Conservation (phyloP, 2,797 vertebrate genomes). For the Buceros bicornis region DNA sequence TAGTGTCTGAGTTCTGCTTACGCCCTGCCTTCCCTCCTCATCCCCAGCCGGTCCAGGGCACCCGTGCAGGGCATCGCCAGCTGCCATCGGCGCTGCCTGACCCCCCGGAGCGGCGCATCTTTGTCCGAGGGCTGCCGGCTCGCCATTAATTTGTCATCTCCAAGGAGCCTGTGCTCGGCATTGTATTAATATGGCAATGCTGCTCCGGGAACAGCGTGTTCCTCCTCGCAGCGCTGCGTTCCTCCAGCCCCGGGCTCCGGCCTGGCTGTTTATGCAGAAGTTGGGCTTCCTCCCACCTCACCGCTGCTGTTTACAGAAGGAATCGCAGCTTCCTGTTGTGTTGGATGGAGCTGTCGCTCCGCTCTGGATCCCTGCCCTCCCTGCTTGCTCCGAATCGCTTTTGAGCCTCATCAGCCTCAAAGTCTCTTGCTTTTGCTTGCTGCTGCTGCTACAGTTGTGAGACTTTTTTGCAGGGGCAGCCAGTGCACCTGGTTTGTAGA, state of each 20-base stretch:
- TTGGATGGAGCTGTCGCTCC: conserved; percentile 37
- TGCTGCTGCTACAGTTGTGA: neutral
- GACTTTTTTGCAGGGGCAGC: neutral
- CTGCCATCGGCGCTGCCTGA: rapidly evolving
- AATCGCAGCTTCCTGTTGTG: conserved; percentile 56
- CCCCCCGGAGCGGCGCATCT: neutral
- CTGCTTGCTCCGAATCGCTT: neutral
- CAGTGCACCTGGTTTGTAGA: neutral
- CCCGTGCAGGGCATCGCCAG: neutral
- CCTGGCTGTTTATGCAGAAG: conserved; percentile 46
- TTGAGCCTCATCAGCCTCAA: neutral
- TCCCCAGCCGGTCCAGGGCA: rapidly evolving
- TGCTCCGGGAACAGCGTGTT: neutral
- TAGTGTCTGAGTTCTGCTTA: neutral
- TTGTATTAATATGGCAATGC: neutral
- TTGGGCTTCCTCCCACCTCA: conserved; percentile 41
- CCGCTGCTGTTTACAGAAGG: conserved; percentile 45
- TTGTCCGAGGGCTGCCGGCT: neutral
- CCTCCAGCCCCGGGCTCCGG: neutral
- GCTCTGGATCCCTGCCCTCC: conserved; percentile 4
- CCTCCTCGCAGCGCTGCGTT: neutral
- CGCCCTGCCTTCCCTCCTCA: neutral
- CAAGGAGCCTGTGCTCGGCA: rapidly evolving
- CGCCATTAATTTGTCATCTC: neutral
- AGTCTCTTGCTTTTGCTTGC: neutral